phyloP scores from a whole-genome alignment of 1,140 invertebrate genomes.

The Latrodectus geometricus region DNA sequence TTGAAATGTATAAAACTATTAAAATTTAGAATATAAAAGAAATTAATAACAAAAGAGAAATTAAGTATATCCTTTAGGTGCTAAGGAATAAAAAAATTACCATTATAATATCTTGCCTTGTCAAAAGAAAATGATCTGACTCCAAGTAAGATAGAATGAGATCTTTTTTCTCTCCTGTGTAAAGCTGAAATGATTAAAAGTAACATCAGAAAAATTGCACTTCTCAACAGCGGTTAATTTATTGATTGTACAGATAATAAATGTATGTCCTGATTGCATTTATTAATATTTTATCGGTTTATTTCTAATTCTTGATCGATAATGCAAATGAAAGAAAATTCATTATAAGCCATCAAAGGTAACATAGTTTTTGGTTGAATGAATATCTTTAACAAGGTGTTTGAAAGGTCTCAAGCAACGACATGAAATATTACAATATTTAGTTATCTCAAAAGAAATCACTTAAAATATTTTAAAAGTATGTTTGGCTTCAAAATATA shows the following conservation, averaged over 20 bases:
- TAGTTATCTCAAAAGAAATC: no score
- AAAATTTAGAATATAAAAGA: neutral
- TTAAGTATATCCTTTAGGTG: neutral
- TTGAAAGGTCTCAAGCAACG: no score
- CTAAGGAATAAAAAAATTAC: slow-evolving; percentile 6
- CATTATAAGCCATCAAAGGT: neutral
- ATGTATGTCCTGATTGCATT: no score
- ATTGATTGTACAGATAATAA: no score
- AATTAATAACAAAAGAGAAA: neutral
- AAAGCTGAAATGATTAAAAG: neutral
- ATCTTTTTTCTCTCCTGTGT: slow-evolving; percentile 30
- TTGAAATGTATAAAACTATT: no score
- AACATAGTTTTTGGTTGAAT: neutral
- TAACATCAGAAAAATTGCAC: neutral
- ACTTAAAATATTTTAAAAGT: no score
- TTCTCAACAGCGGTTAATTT: neutral
- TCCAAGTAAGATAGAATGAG: slow-evolving; percentile 39
- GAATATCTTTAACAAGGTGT: no score
- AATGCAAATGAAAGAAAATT: neutral
- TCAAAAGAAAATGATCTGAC: slow-evolving; percentile 38
- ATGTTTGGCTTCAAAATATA: no score
- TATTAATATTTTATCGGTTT: neutral
- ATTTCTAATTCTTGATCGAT: neutral
- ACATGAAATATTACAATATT: no score
- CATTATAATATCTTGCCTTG: slow-evolving; percentile 18